Evolutionary conservation across 2,888 invertebrate genomes (phyloP), one percentile per base, ranked within the genome.

Genomic region (Urechis unicinctus): DNA sequence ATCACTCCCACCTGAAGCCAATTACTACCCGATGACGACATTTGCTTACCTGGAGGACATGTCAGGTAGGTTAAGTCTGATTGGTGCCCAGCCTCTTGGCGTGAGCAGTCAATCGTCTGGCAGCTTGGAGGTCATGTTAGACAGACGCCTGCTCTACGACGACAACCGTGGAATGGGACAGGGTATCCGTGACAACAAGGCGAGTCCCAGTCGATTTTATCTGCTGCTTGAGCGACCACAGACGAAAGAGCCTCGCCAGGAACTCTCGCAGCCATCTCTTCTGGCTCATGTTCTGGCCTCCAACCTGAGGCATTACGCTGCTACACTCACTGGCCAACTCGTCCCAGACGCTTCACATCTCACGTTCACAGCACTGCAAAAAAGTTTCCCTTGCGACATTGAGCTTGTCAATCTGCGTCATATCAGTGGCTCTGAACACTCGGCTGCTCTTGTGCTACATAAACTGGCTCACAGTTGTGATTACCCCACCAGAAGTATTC

Each of bases 281-380:
- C 81, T 84, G 21, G 82, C 84, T n/a, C 84, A 86, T 70, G 79
- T 85, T 24, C 76, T 84, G 0, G 81, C 82, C 9, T 83, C 85
- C 64, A 73, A 82, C 50, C 75, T 86, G 22, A 79, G 86, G 45
- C 84, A 87, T 36, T 56, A 56, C 9, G 60, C 64, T 1, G 47
- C 56, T 4, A 54, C 55, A 17, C 26, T 22, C 6, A 25, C 6
- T 5, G 9, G n/a, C n/a, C 9, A n/a, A 6, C 42, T 6, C 43
- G n/a, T 13, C 5, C 4, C 5, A 4, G n/a, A 24, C 24, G 42
- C 17, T 26, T 25, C 46, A n/a, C 30, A 22, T 52, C 63, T 48
- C 52, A 51, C 13, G 53, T 60, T 1, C 28, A 50, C 29, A 61
- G 62, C 50, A 46, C 61, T 13, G 63, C 67, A 62, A 22, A 57